Percentiles rank a stretch among this genome's conserved stretches.
Conservation (phyloP, 37 sponge, comb jelly and placozoan species). For the Eunapius fragilis region DNA sequence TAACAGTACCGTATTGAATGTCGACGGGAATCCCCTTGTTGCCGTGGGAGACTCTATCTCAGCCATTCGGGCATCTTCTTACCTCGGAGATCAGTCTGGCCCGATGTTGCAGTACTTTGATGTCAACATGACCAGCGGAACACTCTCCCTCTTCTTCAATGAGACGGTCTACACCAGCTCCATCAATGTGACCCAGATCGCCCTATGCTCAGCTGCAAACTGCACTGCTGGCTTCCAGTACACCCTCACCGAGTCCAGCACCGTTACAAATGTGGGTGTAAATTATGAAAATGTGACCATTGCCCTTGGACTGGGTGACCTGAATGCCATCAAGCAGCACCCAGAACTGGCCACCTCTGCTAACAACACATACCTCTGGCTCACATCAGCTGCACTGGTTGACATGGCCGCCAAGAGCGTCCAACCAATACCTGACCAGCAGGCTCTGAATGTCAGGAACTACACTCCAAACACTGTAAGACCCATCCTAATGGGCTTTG, state of each 20-base stretch:
- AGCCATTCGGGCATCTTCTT: constrained; percentile 40
- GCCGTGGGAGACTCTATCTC: constrained; percentile 54
- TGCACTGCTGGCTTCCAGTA: constrained; percentile 15
- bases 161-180: constrained; percentile 71
- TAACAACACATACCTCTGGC: constrained; percentile 56
- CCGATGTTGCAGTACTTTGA: constrained; percentile 71
- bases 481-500: constrained; percentile 58
- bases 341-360: constrained; percentile 56
- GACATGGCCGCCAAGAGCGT: constrained; percentile 77
- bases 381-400: constrained; percentile 40
- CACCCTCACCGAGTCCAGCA: constrained; percentile 44
- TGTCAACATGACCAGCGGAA: constrained; percentile 71
- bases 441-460: constrained; percentile 38
- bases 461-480: constrained; percentile 49
- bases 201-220: constrained; percentile 28
- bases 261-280: constrained; percentile 2
- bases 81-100: constrained; percentile 54
- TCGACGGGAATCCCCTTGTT: constrained; percentile 50
- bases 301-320: constrained; percentile 61
- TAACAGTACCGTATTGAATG: constrained; percentile 39
- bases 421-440: constrained; percentile 16
- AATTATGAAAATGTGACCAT: constrained; percentile 50
- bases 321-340: constrained; percentile 84
- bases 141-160: constrained; percentile 70
- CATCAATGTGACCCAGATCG: constrained; percentile 65